Evolutionary conservation across 2,888 invertebrate genomes (phyloP), one percentile per base, ranked within the genome.

Genomic region (Eucera pruinosa): DNA sequence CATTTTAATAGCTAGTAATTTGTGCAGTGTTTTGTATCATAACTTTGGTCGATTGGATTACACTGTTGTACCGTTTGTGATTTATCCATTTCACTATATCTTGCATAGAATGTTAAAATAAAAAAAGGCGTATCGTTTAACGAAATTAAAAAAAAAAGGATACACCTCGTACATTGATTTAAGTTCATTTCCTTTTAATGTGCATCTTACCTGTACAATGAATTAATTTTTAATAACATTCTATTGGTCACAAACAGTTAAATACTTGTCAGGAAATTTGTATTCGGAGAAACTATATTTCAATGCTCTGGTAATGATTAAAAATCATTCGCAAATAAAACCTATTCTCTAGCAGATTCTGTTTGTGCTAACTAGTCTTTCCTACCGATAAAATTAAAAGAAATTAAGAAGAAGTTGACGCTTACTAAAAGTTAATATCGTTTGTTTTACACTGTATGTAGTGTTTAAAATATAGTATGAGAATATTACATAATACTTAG

Each of bases 31-130:
- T 36, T 20, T 23, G 23, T 39, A n/a, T 20, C 54, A 15, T 41
- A 25, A 57, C 39, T 57, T 57, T 57, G 39, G 23, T 57, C 57
- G 33, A 30, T 61, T 61, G 30, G 6, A 61, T 47, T 30, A 23
- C 18, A 15, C 13, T 20, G 54, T 3, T 30, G 30, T 30, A 13
- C 11, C 9, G 45, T 4, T 60, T 30, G 20, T 23, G 13, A 61
- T 30, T 27, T 13, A 43, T 45, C 13, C 7, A 45, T 61, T 47
- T 23, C 20, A n/a, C 15, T 20, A 11, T 18, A n/a, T 13, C 11
- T 9, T 15, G 18, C 47, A 5, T 9, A 2, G 30, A 18, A 7
- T 27, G n/a, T 30, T 15, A 15, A 48, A 52, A 52, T n/a, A 1
- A 30, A 20, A 30, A 18, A 9, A n/a, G 18, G 30, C 2, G 41